These are phyloP conservation scores for Takifugu ocellatus DNA, from an alignment of 2,797 vertebrate species.

Conservation along the genomic window DNA sequence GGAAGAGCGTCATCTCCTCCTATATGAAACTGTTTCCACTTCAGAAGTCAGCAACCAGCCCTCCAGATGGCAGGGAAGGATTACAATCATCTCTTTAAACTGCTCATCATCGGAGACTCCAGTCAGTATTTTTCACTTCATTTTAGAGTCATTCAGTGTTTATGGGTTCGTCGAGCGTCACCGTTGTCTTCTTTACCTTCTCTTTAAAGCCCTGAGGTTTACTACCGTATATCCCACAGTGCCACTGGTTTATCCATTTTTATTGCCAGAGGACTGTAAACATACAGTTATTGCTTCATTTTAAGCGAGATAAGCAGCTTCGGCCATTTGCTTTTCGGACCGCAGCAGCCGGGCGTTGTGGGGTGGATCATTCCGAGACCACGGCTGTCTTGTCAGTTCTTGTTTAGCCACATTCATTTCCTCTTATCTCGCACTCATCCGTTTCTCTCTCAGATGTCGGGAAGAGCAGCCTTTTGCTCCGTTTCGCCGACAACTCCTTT, in stretches of 20 bases:
- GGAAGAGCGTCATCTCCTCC: slow-evolving; percentile 7
- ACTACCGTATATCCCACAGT: too few relatives aligned
- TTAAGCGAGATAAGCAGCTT: too few relatives aligned
- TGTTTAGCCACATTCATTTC: not conserved
- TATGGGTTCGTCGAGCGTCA: too few relatives aligned
- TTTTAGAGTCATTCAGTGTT: not conserved
- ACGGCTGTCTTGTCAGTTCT: not conserved
- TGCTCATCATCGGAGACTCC: slow-evolving; percentile 86
- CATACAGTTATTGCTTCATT: too few relatives aligned
- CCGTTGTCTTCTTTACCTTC: not conserved
- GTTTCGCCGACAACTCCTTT: slow-evolving; percentile 85
- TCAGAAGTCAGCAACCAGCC: slow-evolving; percentile 9
- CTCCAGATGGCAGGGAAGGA: slow-evolving; percentile 79
- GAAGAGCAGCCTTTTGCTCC: slow-evolving; percentile 84
- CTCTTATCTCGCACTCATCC: not conserved
- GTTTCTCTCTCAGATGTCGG: slow-evolving; percentile 75
- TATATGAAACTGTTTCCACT: slow-evolving; percentile 43
- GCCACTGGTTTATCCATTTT: too few relatives aligned
- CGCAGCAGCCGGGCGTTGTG: too few relatives aligned
- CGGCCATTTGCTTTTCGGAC: too few relatives aligned
- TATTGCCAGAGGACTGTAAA: too few relatives aligned
- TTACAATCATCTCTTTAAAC: slow-evolving; percentile 85
- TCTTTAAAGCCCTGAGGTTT: too few relatives aligned
- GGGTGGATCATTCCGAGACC: too few relatives aligned
- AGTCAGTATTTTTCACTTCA: slow-evolving; percentile 68